Base-by-base conservation (phyloP, 1,140 invertebrate genomes). In the Drosophila pallidifrons region DNA sequence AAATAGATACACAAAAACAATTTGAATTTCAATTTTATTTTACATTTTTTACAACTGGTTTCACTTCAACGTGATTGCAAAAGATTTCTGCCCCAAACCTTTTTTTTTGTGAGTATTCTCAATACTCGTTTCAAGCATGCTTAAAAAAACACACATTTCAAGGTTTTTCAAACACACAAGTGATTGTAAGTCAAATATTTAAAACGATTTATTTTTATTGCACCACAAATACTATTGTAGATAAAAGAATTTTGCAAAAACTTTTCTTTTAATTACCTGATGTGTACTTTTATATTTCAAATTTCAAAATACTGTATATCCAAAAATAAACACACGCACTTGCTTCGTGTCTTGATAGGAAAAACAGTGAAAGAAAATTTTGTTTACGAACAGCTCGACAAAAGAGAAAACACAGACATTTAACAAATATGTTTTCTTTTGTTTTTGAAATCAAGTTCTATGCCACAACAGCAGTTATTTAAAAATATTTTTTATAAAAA, bases 331-430 rank as follows among this genome's bases (percentile, higher is more conserved):
- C 47, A 43, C 58, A 61, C 10, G 13, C 51, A 54, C 1, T 43
- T 6, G 20, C 20, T 46, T 47, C 20, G 5, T 16, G 41, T 10
- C 13, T 54, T 41, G n/a, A 46, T 43, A 20, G 38, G 10, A 45
- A 67, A 25, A 68, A 20, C 32, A 61, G 45, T 20, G 32, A 67
- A 59, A 30, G 38, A 2, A 25, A 69, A 41, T 69, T 74, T 75
- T 75, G 72, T 75, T 75, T 75, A 75, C 72, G 72, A 75, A 75
- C 15, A 49, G 28, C 3, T 43, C 45, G 32, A 69, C 30, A 75
- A 70, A 75, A 71, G 49, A 20, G 13, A 75, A 38, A 69, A 16
- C 20, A 46, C 43, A 15, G 8, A 38, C 45, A 51, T 28, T 30
- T 63, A 49, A 54, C 49, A 55, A 70, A 70, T 52, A 38, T 3